Conservation (phyloP, 2,113 vertebrate species). For the Athene noctua region DNA sequence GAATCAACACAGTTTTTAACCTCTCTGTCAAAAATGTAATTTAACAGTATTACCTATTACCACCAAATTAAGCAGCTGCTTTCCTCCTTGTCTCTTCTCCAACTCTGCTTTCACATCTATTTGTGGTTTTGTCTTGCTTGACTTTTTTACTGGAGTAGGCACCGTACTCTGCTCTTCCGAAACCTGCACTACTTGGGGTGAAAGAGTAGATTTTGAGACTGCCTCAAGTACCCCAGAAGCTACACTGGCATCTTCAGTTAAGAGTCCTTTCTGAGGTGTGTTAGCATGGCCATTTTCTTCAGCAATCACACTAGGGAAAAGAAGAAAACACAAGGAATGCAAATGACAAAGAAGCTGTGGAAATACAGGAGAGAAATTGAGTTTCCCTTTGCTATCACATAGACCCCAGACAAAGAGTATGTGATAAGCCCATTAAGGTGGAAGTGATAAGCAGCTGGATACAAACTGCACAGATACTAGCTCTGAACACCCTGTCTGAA, state of each 20-base stretch:
- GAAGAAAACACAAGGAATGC: conserved; percentile 35
- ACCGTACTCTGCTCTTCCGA: conserved; percentile 74
- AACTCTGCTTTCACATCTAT: conserved; percentile 90
- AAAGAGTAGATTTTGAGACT: conserved; percentile 65
- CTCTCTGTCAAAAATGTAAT: not conserved
- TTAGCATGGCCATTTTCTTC: conserved; percentile 81
- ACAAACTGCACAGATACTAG: conserved; percentile 27
- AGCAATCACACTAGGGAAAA: conserved; percentile 55
- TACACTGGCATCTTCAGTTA: conserved; percentile 63
- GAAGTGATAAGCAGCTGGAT: conserved; percentile 26
- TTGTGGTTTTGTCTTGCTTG: conserved; percentile 84
- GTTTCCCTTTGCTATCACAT: not conserved
- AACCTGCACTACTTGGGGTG: conserved; percentile 41
- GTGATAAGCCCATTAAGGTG: conserved; percentile 9
- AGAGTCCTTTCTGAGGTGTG: conserved; percentile 70
- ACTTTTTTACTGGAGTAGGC: conserved; percentile 76
- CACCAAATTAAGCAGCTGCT: conserved; percentile 92
- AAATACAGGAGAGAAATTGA: not conserved
- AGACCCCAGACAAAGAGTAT: not conserved
- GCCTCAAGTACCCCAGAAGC: conserved; percentile 55
- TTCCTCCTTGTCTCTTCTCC: conserved; percentile 95
- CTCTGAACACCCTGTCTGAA: not conserved
- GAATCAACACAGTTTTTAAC: not conserved
- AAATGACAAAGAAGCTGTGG: not conserved
- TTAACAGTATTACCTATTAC: conserved; percentile 86